These are phyloP conservation scores for Entelurus aequoreus DNA, from an alignment of 2,113 vertebrate species.

Conservation along the genomic window DNA sequence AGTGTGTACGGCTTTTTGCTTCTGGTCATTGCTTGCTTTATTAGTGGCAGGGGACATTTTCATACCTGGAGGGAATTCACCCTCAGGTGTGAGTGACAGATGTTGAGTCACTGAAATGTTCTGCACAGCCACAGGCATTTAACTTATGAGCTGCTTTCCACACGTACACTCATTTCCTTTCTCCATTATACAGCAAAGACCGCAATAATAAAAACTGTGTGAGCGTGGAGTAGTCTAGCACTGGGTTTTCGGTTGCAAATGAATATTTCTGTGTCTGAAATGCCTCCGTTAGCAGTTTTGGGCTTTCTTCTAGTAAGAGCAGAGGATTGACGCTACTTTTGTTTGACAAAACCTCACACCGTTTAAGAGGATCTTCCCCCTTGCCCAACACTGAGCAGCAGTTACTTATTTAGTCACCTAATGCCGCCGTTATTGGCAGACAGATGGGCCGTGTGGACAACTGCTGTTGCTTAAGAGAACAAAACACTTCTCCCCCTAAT, in stretches of 20 bases:
- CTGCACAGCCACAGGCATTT: neutral
- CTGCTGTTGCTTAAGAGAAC: conserved; percentile 57
- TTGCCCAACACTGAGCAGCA: conserved; percentile 60
- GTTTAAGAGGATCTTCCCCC: conserved; percentile 59
- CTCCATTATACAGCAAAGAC: conserved; percentile 32
- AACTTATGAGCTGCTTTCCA: conserved; percentile 24
- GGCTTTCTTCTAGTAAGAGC: conserved; percentile 60
- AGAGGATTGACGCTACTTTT: conserved; percentile 21
- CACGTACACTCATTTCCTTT: conserved; percentile 49
- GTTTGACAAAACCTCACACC: conserved; percentile 22
- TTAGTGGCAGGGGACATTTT: conserved; percentile 12
- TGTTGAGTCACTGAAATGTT: conserved; percentile 31
- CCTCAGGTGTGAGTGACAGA: conserved; percentile 11
- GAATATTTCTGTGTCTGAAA: conserved; percentile 59
- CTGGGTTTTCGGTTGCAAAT: conserved; percentile 51
- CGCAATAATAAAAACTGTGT: conserved; percentile 30
- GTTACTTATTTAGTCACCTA: conserved; percentile 66
- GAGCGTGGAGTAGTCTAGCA: conserved; percentile 9
- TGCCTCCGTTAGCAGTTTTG: conserved; percentile 60
- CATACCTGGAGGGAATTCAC: conserved; percentile 35
- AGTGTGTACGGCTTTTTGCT: conserved; percentile 18
- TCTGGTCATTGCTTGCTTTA: neutral
- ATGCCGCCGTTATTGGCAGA: conserved; percentile 57
- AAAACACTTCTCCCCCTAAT: conserved; percentile 45
- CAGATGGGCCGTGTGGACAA: conserved; percentile 57